Evolutionary conservation across 2,888 invertebrate genomes (phyloP), one percentile per base, ranked within the genome.

Genomic region (Microdon myrmicae): DNA sequence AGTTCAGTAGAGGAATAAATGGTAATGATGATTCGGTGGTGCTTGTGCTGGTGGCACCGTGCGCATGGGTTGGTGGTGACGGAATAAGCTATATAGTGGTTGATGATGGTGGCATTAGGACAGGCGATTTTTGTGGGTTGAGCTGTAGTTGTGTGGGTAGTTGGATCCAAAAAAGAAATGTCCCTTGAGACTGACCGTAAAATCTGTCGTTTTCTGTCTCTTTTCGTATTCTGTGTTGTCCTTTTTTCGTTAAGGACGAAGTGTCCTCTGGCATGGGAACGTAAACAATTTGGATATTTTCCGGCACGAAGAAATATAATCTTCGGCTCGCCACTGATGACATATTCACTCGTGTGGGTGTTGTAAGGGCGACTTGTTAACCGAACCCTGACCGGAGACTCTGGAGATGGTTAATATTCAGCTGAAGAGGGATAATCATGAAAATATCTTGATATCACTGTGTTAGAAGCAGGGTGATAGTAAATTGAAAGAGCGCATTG

Each of bases 401-500:
- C 20, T 19, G 49, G 29, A 49, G 56, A 49, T 56, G 45, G 56
- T 49, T 55, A 49, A 56, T 56, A 48, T 48, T 43, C 38, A 53
- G 44, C 43, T 53, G 35, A 53, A 44, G 20, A 29, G 17, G 49
- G 35, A 45, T 61, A 61, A 56, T 39, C 56, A 41, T n/a, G n/a
- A n/a, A n/a, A n/a, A n/a, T n/a, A n/a, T n/a, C n/a, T n/a, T n/a
- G n/a, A n/a, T n/a, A n/a, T n/a, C n/a, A n/a, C n/a, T n/a, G n/a
- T n/a, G n/a, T n/a, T n/a, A n/a, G n/a, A n/a, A n/a, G n/a, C n/a
- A n/a, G 25, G 37, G 51, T 22, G 23, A 29, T 9, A 19, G 22
- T 53, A 28, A 53, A 47, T 59, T 53, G 59, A 59, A 43, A 38
- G n/a, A n/a, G n/a, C 12, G 9, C 37, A 28, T 20, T 51, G 31